Evolutionary conservation across 2,113 vertebrate species (phyloP).

Genomic region (Eudyptes chrysolophus): DNA sequence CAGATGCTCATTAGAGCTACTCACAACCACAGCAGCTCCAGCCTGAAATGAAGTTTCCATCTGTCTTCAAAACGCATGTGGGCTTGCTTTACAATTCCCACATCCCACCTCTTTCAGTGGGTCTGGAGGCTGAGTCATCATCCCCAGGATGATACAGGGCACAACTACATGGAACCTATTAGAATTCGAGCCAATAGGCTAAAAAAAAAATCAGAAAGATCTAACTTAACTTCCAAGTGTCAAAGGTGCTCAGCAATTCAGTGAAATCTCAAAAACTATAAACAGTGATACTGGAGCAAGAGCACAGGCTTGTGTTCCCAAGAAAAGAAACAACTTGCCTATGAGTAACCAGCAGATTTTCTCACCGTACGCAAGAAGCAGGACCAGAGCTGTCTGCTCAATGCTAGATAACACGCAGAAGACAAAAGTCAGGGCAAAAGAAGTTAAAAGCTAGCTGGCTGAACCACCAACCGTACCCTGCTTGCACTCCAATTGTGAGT

Average conservation of each 20-base stretch:
- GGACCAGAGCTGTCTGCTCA: background rate
- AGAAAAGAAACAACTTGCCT: background rate
- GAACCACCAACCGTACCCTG: background rate
- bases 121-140: background rate
- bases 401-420: background rate
- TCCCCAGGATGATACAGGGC: background rate
- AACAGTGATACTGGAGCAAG: background rate
- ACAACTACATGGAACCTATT: background rate
- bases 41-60: conserved; percentile 46
- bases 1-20: conserved; percentile 58
- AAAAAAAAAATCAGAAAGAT: background rate
- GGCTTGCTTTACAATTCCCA: conserved; percentile 40
- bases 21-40: background rate
- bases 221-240: background rate
- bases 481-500: background rate
- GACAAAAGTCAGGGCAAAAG: background rate
- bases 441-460: background rate
- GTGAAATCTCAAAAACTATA: background rate
- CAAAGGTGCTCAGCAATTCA: background rate
- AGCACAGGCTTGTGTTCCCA: background rate
- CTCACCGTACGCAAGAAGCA: background rate
- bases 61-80: background rate
- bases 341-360: background rate
- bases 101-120: conserved; percentile 23
- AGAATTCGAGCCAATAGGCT: background rate